Evolutionary conservation across 1,140 invertebrate genomes (phyloP).

Genomic region (Cherax destructor): DNA sequence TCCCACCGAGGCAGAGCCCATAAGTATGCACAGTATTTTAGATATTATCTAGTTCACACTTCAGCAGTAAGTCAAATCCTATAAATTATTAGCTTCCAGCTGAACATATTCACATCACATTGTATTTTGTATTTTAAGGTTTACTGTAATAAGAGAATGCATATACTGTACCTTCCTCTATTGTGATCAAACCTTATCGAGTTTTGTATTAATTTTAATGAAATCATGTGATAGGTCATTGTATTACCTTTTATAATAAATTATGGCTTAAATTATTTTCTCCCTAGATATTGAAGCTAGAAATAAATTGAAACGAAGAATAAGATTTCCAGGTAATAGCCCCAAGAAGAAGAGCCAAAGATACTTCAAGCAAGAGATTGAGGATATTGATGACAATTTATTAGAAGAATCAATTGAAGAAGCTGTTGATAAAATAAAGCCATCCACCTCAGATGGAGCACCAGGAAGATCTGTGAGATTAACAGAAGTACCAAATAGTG

Average conservation of each 20-base stretch:
- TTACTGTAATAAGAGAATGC: too few species aligned
- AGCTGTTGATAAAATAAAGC: neutral
- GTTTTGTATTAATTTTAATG: too few species aligned
- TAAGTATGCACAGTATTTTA: too few species aligned
- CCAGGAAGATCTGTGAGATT: neutral
- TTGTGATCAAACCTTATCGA: too few species aligned
- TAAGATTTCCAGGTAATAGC: neutral
- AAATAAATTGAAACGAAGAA: neutral
- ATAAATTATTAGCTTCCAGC: too few species aligned
- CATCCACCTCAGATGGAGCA: neutral
- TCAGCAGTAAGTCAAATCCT: too few species aligned
- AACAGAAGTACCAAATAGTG: neutral
- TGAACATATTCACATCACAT: too few species aligned
- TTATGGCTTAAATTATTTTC: neutral
- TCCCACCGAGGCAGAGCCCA: too few species aligned
- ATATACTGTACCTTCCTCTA: too few species aligned
- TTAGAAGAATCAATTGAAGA: conserved; percentile 6
- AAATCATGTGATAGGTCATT: too few species aligned
- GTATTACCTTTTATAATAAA: neutral
- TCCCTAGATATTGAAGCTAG: neutral
- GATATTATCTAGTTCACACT: too few species aligned
- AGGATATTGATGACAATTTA: conserved; percentile 12
- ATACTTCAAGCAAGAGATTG: conserved; percentile 35
- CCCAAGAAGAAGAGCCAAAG: conserved; percentile 20
- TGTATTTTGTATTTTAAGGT: too few species aligned